A percentile compares a stretch with the other conserved stretches of the same genome.
Evolutionary conservation across 2,113 vertebrate species (phyloP).

Genomic region (Martes martes): DNA sequence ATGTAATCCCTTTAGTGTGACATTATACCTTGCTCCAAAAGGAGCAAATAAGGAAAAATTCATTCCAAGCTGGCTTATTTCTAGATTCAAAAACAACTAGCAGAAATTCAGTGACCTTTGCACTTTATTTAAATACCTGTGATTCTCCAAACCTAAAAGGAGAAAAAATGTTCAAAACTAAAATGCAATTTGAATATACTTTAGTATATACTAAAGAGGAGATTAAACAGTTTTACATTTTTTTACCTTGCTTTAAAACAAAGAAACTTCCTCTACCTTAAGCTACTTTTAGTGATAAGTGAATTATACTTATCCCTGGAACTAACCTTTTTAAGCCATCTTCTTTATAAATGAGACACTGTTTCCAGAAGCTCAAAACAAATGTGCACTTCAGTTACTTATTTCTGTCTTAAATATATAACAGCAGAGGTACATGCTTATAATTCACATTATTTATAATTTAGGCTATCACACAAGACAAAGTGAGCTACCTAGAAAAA

Average conservation of each 20-base stretch:
- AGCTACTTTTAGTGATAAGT: conserved; percentile 64
- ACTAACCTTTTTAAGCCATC: conserved; percentile 71
- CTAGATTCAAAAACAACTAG: conserved; percentile 57
- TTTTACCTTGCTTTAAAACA: conserved; percentile 60
- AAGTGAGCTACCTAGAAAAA: conserved; percentile 51
- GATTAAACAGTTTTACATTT: conserved; percentile 44
- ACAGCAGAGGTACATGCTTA: conserved; percentile 59
- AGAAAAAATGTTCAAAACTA: conserved; percentile 72
- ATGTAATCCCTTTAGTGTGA: conserved; percentile 46
- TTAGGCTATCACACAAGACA: conserved; percentile 56
- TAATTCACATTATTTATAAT: conserved; percentile 44
- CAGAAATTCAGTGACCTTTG: conserved; percentile 64
- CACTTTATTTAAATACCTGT: conserved; percentile 60
- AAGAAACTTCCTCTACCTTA: conserved; percentile 61
- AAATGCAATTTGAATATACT: conserved; percentile 55
- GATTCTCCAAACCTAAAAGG: conserved; percentile 74
- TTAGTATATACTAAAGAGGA: conserved; percentile 19
- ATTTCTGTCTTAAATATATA: conserved; percentile 68
- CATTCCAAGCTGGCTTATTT: conserved; percentile 64
- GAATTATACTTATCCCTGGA: conserved; percentile 68
- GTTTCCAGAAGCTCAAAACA: conserved; percentile 73
- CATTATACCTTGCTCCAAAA: conserved; percentile 47
- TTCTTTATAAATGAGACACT: conserved; percentile 72
- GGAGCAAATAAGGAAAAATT: conserved; percentile 61
- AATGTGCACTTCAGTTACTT: conserved; percentile 67